These are phyloP conservation scores for Rhodophaea formosa DNA, from an alignment of 2,888 invertebrate species.

Conservation along the genomic window DNA sequence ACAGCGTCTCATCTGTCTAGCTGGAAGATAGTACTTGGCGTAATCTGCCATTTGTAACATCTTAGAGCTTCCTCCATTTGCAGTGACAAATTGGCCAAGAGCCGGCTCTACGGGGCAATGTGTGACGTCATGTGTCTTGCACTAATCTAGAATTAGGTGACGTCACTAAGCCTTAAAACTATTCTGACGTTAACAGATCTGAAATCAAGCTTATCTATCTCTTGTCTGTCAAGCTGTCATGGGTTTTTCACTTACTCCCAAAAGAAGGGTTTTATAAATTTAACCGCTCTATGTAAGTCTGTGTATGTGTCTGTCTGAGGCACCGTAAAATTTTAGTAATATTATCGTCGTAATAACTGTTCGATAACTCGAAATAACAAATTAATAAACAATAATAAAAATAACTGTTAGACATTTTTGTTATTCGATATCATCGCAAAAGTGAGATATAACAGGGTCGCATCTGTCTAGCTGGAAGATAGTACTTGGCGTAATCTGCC, in stretches of 20 bases:
- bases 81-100: conserved; percentile 45
- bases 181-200: conserved; percentile 36
- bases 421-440: neutral
- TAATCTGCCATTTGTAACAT: conserved; percentile 69
- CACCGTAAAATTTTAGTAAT: too few species aligned
- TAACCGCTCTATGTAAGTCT: too few species aligned
- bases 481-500: conserved; percentile 63
- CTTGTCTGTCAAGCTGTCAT: too few species aligned
- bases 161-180: conserved; percentile 20
- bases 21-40: conserved; percentile 48
- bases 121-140: conserved; percentile 5
- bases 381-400: too few species aligned
- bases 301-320: too few species aligned
- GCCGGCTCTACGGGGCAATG: neutral
- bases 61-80: conserved; percentile 47
- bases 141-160: neutral
- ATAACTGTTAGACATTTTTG: too few species aligned
- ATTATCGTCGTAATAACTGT: too few species aligned
- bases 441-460: neutral
- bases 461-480: conserved; percentile 28
- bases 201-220: too few species aligned
- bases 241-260: too few species aligned
- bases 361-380: too few species aligned
- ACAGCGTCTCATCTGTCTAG: conserved; percentile 10
- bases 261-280: too few species aligned